These are phyloP conservation scores for Mimachlamys varia DNA, from an alignment of 2,888 invertebrate species.

Conservation along the genomic window DNA sequence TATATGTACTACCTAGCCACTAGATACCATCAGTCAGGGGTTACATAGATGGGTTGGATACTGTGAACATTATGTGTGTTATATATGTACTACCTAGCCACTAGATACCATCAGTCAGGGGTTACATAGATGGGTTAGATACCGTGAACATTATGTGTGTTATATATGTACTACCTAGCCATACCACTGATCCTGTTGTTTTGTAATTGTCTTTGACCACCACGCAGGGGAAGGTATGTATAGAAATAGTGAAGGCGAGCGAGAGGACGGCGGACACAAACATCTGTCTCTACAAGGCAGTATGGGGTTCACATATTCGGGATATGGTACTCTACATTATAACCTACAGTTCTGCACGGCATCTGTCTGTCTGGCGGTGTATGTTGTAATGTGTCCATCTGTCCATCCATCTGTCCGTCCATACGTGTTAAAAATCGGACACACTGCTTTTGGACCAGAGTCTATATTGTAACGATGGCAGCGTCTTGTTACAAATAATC, in stretches of 20 bases:
- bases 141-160: neutral
- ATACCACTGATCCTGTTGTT: neutral
- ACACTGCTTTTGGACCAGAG: constrained; percentile 23
- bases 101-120: neutral
- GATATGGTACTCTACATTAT: constrained; percentile 23
- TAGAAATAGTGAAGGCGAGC: neutral
- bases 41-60: neutral
- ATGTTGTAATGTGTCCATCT: constrained; percentile 21
- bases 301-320: constrained; percentile 34
- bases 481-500: neutral
- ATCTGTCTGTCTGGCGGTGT: constrained; percentile 22
- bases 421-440: no score
- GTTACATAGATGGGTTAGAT: neutral
- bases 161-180: neutral
- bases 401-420: neutral
- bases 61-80: neutral
- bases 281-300: neutral
- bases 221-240: constrained; percentile 29
- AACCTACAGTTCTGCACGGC: constrained; percentile 24
- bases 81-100: neutral
- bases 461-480: neutral
- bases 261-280: neutral
- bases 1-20: neutral
- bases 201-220: constrained; percentile 6
- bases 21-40: neutral